Base-by-base conservation (phyloP, 2,797 vertebrate genomes). In the Gambusia yucatana region DNA sequence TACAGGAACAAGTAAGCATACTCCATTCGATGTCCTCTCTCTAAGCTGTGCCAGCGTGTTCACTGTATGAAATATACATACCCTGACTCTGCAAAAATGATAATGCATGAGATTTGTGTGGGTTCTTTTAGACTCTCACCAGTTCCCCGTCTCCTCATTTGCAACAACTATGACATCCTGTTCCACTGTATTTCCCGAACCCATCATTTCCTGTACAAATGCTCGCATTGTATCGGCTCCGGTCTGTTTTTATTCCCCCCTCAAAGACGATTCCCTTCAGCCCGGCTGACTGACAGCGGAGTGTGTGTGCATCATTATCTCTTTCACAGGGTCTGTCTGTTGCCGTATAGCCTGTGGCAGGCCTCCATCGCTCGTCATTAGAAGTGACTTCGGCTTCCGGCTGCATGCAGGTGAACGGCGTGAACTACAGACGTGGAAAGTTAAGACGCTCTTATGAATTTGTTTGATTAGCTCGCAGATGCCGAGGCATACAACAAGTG, bases 221-320 rank as follows among this genome's bases (percentile, higher is more conserved):
- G 87, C 84, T 43, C 20, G 85, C 86, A 90, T 92, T 87, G 90
- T 87, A 84, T 89, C 44, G 36, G 81, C 88, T 80, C 63, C 83
- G 86, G 88, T 91, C 89, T 90, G 88, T 91, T 91, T 94, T 91
- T 88, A 91, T 93, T 88, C 90, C 55, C 77, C 48, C 20, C 88
- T 91, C 86, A 91, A 89, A 93, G 85, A 90, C 39, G 79, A 90
- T 87, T 92, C 84, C 90, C 90, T 78, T 90, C 69, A 75, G 89
- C 91, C 77, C 76, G 86, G 82, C 81, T 92, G 90, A 92, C 86
- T 92, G 93, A 93, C 94, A 93, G 93, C 91, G 85, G 92, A 89
- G 91, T 89, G 88, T 86, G 87, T 83, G 89, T 85, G 91, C 91
- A 91, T 94, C 90, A 92, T 93, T 94, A 94, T 93, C 92, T 93